These are phyloP conservation scores for Ailurus styani DNA, from an alignment of 2,113 vertebrate species.

Conservation along the genomic window DNA sequence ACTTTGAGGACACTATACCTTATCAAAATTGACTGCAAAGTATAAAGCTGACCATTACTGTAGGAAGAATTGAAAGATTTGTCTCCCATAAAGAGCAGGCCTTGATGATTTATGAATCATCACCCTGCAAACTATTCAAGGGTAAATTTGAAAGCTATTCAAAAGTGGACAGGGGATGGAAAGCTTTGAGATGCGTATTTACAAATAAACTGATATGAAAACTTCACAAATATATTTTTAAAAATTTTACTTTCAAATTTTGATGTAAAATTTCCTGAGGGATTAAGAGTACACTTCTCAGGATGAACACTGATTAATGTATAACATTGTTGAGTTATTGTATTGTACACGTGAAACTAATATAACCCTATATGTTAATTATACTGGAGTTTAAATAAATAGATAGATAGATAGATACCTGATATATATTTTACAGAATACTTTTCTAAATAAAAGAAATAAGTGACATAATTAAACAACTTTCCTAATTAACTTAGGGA, in stretches of 20 bases:
- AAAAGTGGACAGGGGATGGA: not conserved
- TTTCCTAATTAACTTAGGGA: not conserved
- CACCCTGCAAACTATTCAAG: not conserved
- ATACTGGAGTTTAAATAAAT: not conserved
- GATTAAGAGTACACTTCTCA: not conserved
- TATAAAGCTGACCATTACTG: not conserved
- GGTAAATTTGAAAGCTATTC: not conserved
- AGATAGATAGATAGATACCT: not conserved
- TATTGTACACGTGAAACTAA: not conserved
- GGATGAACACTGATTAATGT: not conserved
- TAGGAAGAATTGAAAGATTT: not conserved
- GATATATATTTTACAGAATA: not conserved
- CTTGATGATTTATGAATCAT: not conserved
- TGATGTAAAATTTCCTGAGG: not conserved
- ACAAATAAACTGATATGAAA: not conserved
- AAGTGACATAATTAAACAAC: not conserved
- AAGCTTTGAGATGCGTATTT: not conserved
- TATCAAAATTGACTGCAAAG: not conserved
- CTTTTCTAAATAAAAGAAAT: not conserved
- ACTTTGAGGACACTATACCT: not conserved
- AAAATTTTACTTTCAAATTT: not conserved
- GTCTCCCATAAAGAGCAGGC: not conserved
- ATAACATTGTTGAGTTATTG: not conserved
- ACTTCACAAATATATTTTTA: not conserved
- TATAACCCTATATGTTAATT: not conserved